Percentiles rank a stretch among this genome's conserved stretches.
phyloP scores from a whole-genome alignment of 2,113 vertebrate species.

The Gavialis gangeticus region DNA sequence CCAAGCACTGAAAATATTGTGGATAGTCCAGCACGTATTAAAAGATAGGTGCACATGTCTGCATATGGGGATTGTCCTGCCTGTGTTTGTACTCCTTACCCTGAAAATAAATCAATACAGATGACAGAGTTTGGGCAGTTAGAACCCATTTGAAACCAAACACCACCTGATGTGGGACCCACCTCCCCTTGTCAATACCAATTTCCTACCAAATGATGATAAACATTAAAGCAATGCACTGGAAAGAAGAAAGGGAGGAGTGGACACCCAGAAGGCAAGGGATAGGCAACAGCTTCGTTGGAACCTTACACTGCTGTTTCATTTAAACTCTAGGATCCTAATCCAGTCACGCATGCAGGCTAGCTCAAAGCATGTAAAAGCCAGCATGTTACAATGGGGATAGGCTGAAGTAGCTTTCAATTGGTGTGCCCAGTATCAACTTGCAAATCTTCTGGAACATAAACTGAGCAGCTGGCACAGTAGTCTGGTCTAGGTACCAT shows the following conservation, averaged over 20 bases:
- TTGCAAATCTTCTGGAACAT: neutral
- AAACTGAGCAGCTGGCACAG: accelerated
- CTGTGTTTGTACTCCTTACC: too few relatives aligned
- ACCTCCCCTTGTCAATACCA: too few relatives aligned
- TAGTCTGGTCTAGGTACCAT: neutral
- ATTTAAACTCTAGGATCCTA: neutral
- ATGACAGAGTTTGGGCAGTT: too few relatives aligned
- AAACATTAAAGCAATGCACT: neutral
- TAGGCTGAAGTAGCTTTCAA: neutral
- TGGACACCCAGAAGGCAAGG: neutral
- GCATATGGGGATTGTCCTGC: too few relatives aligned
- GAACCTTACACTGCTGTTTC: neutral
- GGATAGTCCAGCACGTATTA: too few relatives aligned
- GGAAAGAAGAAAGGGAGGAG: neutral
- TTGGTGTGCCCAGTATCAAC: neutral
- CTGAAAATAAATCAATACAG: too few relatives aligned
- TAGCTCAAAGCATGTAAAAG: neutral
- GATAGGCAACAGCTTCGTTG: neutral
- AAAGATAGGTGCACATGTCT: too few relatives aligned
- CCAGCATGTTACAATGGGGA: neutral
- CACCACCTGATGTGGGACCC: too few relatives aligned
- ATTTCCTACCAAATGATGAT: too few relatives aligned
- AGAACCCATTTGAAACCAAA: too few relatives aligned
- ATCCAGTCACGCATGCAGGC: too few relatives aligned
- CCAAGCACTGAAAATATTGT: too few relatives aligned